Percentiles rank a stretch among this genome's conserved stretches.
These are phyloP conservation scores for Sciaenops ocellatus DNA, from an alignment of 2,797 vertebrate genomes.

Conservation along the genomic window DNA sequence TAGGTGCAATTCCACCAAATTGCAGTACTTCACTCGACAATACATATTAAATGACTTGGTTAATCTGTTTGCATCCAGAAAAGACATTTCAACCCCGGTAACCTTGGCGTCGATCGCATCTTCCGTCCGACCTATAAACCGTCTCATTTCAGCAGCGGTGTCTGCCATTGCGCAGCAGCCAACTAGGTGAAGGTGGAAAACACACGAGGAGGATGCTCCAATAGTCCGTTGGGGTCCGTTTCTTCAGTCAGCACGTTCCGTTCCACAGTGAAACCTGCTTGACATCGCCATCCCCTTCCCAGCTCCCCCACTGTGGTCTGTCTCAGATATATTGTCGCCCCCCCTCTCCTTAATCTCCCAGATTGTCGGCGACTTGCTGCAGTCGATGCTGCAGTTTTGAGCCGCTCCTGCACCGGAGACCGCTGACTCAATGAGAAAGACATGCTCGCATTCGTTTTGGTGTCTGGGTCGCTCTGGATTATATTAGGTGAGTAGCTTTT, in stretches of 20 bases:
- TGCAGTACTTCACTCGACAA: no score
- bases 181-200: constrained; percentile 59
- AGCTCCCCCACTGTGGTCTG: constrained; percentile 53
- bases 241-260: constrained; percentile 24
- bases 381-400: constrained; percentile 83
- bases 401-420: constrained; percentile 73
- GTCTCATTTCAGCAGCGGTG: constrained; percentile 28
- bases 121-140: constrained; percentile 38
- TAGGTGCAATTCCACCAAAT: accelerated
- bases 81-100: constrained; percentile 12
- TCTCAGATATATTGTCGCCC: constrained; percentile 58
- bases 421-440: constrained; percentile 85
- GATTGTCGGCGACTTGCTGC: constrained; percentile 82
- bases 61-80: neutral
- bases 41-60: neutral
- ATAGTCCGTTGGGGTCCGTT: constrained; percentile 29
- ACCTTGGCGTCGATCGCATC: constrained; percentile 54
- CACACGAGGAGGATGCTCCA: constrained; percentile 55
- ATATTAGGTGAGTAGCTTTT: constrained; percentile 84
- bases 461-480: constrained; percentile 88
- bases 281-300: constrained; percentile 42
- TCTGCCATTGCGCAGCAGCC: constrained; percentile 70
- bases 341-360: constrained; percentile 76
- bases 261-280: constrained; percentile 48
- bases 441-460: constrained; percentile 88